Percentiles rank a stretch among this genome's conserved stretches.
Evolutionary conservation across 1,140 invertebrate genomes (phyloP).

Genomic region (Tetraneura akinire): DNA sequence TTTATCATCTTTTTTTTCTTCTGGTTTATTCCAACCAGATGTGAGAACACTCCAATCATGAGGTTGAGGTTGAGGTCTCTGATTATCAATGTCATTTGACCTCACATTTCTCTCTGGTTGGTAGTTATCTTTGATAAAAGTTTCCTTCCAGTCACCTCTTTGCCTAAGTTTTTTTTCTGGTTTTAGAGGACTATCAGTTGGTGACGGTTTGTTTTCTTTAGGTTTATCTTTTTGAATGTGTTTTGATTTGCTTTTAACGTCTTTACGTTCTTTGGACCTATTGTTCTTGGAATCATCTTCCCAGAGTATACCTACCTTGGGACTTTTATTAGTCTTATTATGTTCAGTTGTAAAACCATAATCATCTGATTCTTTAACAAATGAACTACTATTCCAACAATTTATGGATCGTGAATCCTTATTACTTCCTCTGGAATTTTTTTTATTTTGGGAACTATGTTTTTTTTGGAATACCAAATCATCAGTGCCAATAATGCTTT

Average conservation of each 20-base stretch:
- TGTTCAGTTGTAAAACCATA: constrained; percentile 39
- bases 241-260: constrained; percentile 41
- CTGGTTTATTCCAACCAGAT: constrained; percentile 46
- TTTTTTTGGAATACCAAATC: constrained; percentile 35
- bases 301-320: constrained; percentile 25
- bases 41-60: constrained; percentile 45
- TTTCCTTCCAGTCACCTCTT: constrained; percentile 46
- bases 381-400: constrained; percentile 48
- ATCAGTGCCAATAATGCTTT: constrained; percentile 33
- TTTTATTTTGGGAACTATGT: constrained; percentile 49
- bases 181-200: constrained; percentile 42
- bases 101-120: constrained; percentile 46
- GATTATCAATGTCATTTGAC: constrained; percentile 45
- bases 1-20: constrained; percentile 46
- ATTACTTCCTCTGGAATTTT: constrained; percentile 37
- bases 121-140: constrained; percentile 47
- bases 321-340: constrained; percentile 36
- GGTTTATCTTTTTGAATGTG: constrained; percentile 47
- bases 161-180: constrained; percentile 47
- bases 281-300: constrained; percentile 47
- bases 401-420: constrained; percentile 40
- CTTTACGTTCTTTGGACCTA: constrained; percentile 43
- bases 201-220: constrained; percentile 41
- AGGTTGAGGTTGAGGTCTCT: constrained; percentile 43
- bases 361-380: constrained; percentile 42